Percentiles rank a stretch among this genome's conserved stretches.
These are phyloP conservation scores for Fopius arisanus DNA, from an alignment of 1,140 invertebrate species.

Conservation along the genomic window DNA sequence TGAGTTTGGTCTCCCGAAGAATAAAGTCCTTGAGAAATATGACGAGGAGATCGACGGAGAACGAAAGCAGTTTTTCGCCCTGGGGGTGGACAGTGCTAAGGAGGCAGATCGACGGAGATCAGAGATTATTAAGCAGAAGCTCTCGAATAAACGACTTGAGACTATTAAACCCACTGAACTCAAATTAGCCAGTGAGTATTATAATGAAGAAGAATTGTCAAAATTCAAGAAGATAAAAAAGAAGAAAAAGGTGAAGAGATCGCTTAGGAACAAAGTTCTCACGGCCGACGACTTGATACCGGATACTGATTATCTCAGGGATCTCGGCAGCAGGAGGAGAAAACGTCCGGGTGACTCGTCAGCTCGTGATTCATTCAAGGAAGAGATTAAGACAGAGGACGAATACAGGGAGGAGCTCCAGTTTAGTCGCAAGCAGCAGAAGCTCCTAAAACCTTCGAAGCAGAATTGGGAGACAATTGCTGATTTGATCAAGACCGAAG, in stretches of 20 bases:
- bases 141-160: slow-evolving; percentile 77
- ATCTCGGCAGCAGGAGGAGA: slow-evolving; percentile 66
- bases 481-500: slow-evolving; percentile 69
- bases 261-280: slow-evolving; percentile 63
- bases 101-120: slow-evolving; percentile 62
- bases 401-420: slow-evolving; percentile 45
- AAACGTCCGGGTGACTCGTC: background rate
- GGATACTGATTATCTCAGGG: slow-evolving; percentile 62
- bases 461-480: slow-evolving; percentile 41
- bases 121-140: slow-evolving; percentile 67
- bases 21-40: slow-evolving; percentile 85
- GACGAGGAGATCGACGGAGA: slow-evolving; percentile 92
- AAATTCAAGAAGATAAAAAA: slow-evolving; percentile 95
- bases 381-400: slow-evolving; percentile 50
- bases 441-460: background rate
- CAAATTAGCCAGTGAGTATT: slow-evolving; percentile 87
- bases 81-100: slow-evolving; percentile 71
- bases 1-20: slow-evolving; percentile 78
- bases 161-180: slow-evolving; percentile 73
- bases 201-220: slow-evolving; percentile 80
- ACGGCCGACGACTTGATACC: slow-evolving; percentile 70
- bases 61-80: slow-evolving; percentile 80
- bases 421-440: background rate
- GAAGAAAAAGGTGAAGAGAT: slow-evolving; percentile 68
- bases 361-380: slow-evolving; percentile 40